These are phyloP conservation scores for Oxyura jamaicensis DNA, from an alignment of 2,113 vertebrate genomes.

Conservation along the genomic window DNA sequence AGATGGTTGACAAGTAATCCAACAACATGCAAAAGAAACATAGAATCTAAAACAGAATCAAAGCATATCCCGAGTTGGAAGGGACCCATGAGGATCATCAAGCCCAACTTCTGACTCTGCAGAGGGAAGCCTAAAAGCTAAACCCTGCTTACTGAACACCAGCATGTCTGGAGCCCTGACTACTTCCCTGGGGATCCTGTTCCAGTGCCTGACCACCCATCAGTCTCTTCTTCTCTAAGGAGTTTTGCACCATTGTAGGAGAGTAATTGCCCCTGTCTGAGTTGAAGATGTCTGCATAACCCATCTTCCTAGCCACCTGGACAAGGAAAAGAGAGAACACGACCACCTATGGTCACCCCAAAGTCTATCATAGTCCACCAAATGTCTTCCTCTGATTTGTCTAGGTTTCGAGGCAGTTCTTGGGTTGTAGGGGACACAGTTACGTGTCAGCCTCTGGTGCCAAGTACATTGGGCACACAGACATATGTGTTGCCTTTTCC, in stretches of 20 bases:
- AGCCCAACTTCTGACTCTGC: not conserved
- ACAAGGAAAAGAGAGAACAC: not conserved
- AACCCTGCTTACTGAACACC: not conserved
- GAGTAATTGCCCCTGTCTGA: not conserved
- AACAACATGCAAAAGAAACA: not conserved
- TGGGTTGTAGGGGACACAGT: not conserved
- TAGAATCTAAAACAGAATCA: not conserved
- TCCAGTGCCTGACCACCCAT: not conserved
- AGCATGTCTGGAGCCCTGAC: not conserved
- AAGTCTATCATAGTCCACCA: not conserved
- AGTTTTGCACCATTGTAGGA: not conserved
- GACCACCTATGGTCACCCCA: not conserved
- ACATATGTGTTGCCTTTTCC: not conserved
- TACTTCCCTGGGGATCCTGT: not conserved
- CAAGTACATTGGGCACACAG: not conserved
- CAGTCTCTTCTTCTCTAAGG: not conserved
- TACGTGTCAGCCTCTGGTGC: not conserved
- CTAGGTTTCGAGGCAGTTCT: not conserved
- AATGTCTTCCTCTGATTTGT: not conserved
- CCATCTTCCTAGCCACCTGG: not conserved
- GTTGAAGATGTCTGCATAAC: not conserved
- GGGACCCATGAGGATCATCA: not conserved
- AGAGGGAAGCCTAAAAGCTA: not conserved
- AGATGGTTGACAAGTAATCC: not conserved
- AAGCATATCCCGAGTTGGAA: not conserved